Percentiles rank a stretch among this genome's conserved stretches.
These are phyloP conservation scores for Nothobranchius furzeri DNA, from an alignment of 2,113 vertebrate genomes.

Conservation along the genomic window DNA sequence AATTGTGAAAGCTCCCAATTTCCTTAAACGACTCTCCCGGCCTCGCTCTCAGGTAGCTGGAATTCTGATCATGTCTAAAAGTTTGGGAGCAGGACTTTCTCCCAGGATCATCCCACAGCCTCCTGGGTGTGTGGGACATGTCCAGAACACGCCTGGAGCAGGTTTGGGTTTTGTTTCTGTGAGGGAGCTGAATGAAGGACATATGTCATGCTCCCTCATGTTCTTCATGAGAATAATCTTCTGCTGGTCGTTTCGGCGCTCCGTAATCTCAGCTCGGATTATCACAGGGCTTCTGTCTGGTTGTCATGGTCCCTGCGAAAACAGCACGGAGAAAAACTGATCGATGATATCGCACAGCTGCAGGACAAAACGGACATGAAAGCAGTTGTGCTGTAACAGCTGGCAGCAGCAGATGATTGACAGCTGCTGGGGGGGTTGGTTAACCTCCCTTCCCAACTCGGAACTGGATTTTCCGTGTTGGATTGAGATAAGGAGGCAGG, in stretches of 20 bases:
- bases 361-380: constrained; percentile 41
- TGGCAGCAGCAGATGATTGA: constrained; percentile 48
- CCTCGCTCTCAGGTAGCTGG: too few relatives aligned
- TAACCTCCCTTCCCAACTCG: neutral
- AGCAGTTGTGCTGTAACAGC: constrained; percentile 45
- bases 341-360: constrained; percentile 52
- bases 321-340: constrained; percentile 52
- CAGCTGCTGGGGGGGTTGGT: constrained; percentile 5
- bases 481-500: too few relatives aligned
- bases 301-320: constrained; percentile 38
- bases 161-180: too few relatives aligned
- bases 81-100: too few relatives aligned
- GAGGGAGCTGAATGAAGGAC: too few relatives aligned
- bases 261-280: constrained; percentile 49
- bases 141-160: too few relatives aligned
- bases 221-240: neutral
- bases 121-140: too few relatives aligned
- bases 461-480: constrained; percentile 10
- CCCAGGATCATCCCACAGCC: too few relatives aligned
- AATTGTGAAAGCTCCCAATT: too few relatives aligned
- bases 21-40: too few relatives aligned
- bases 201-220: neutral
- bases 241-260: constrained; percentile 10
- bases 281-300: constrained; percentile 29
- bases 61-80: too few relatives aligned